Conservation (phyloP, 2,888 invertebrate species). For the Diarsia mendica region DNA sequence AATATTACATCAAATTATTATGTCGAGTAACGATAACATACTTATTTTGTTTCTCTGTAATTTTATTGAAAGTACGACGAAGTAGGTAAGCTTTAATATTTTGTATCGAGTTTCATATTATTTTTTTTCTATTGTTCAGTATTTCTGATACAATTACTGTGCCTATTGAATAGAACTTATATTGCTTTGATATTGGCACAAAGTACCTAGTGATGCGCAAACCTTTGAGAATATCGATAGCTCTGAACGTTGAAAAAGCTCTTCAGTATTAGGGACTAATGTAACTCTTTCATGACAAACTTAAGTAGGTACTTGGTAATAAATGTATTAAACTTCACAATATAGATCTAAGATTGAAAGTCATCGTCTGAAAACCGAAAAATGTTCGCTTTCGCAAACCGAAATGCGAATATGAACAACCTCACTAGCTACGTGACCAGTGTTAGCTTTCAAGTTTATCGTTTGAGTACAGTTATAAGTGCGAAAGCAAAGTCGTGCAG, state of each 20-base stretch:
- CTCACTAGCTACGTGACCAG: conserved; percentile 36
- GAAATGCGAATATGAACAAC: background rate
- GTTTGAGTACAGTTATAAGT: conserved; percentile 40
- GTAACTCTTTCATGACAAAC: background rate
- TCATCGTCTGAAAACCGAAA: background rate
- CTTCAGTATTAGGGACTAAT: background rate
- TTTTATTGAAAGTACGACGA: conserved; percentile 11
- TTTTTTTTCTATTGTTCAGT: conserved; percentile 27
- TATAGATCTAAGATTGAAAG: background rate
- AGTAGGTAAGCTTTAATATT: conserved; percentile 7
- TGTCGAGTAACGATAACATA: background rate
- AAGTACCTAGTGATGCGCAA: conserved; percentile 10
- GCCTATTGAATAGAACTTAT: conserved; percentile 12
- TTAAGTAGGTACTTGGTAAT: background rate
- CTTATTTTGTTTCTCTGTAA: conserved; percentile 18
- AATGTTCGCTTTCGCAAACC: background rate
- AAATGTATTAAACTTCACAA: background rate
- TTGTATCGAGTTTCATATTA: background rate
- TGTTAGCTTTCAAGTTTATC: conserved; percentile 55
- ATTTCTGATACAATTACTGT: conserved; percentile 20
- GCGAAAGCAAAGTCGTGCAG: conserved; percentile 41
- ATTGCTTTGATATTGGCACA: conserved; percentile 12
- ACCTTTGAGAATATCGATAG: background rate
- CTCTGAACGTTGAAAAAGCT: background rate
- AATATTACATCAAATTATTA: background rate